Base-by-base conservation (phyloP, 2,113 vertebrate species). In the Aramus guarauna region DNA sequence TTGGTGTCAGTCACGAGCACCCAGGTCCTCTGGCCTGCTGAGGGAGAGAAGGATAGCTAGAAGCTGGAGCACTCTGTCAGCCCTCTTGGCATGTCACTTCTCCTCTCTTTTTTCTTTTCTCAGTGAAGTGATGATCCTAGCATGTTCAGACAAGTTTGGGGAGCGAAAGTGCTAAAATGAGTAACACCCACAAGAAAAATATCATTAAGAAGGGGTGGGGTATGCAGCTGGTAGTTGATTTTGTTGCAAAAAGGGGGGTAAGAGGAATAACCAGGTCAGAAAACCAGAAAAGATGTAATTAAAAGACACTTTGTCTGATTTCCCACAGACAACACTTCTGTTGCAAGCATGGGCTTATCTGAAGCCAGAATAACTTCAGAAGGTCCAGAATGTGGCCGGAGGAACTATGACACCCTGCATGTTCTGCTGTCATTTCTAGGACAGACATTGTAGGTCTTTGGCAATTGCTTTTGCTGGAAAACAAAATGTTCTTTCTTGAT, bases 261-360 rank as follows among this genome's bases (percentile, higher is more conserved):
- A 78, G 55, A 80, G 47, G n/a, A 78, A 11, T 32, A 39, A 58
- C 34, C 37, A 41, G 30, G 19, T 53, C 63, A 86, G 85, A 45
- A 83, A 58, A 24, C 21, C 41, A 77, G 36, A 23, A 58, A 29
- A 68, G 58, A 32, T 12, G 10, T 16, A 47, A 24, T 29, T n/a
- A 20, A 29, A 24, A 62, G 66, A 9, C 34, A 9, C 6, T 19
- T 45, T 11, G 15, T 36, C 37, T 41, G 4, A 47, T 56, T 77
- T 52, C 39, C 48, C 30, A 2, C 3, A 1, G 2, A 8, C 36
- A 73, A 37, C 43, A 5, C 12, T 47, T 36, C 0, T 45, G n/a
- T 16, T n/a, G 55, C 55, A 53, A 52, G 55, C 67, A 6, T 0
- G 0, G 36, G 26, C n/a, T 69, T 66, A 34, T 39, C 47, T 73